These are phyloP conservation scores for Tragelaphus imberbis DNA, from an alignment of 2,113 vertebrate species.

Conservation along the genomic window DNA sequence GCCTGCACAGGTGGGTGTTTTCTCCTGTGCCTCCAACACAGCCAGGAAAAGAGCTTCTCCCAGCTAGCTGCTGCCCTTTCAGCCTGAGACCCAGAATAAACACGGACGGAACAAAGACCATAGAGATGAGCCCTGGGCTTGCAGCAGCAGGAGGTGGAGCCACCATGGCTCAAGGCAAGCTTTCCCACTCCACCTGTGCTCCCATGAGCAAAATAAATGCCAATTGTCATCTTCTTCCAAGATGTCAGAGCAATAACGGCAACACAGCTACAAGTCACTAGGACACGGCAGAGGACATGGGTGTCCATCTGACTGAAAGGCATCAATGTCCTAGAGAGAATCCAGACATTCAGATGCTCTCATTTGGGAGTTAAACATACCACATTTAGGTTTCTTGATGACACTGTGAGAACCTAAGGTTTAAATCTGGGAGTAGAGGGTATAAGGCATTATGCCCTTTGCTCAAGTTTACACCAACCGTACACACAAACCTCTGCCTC, in stretches of 20 bases:
- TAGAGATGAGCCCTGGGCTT: fast-evolving
- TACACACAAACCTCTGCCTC: background rate
- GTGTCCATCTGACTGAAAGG: background rate
- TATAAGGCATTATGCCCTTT: background rate
- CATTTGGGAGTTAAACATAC: conserved; percentile 25
- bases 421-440: background rate
- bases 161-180: background rate
- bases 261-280: background rate
- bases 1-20: fast-evolving
- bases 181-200: background rate
- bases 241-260: background rate
- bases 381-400: background rate
- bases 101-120: background rate
- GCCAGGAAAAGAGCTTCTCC: background rate
- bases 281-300: background rate
- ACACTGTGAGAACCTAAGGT: background rate
- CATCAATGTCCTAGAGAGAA: background rate
- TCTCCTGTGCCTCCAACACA: background rate
- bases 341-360: background rate
- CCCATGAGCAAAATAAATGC: background rate
- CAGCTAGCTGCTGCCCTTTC: background rate
- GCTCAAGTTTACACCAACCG: background rate
- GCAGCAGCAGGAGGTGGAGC: background rate
- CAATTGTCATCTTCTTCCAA: background rate
- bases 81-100: background rate